Base-by-base conservation (phyloP, 2,113 vertebrate genomes). In the Argyrosomus japonicus region DNA sequence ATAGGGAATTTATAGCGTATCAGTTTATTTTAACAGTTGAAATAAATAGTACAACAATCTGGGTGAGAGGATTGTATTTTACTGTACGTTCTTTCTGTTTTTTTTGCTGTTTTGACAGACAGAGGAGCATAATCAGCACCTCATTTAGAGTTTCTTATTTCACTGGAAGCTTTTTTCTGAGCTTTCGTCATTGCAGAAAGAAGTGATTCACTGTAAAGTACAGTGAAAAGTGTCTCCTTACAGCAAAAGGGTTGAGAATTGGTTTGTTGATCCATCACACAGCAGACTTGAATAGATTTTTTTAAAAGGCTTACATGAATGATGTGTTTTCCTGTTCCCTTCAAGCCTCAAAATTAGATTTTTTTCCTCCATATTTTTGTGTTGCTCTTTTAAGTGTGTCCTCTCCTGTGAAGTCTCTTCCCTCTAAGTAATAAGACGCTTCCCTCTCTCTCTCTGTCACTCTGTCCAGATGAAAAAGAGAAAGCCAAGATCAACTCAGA, bases 401-500 rank as follows among this genome's bases (percentile, higher is more conserved):
- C 9, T 68, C 21, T 75, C 48, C 36, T 45, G 3, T 65, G 57
- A 68, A 9, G 3, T 32, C 9, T 60, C 27, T 61, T 75, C 15
- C n/a, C 2, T 45, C 27, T 25, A 9, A 54, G 15, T 69, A 72
- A 67, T 53, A 18, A 25, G 0, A 3, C 19, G 0, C 5, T 17
- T 15, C 27, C 1, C 40, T 68, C 57, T 82, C 29, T 32, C 1
- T 87, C 70, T 91, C 84, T 88, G 12, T 60, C 81, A 32, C 51
- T 61, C 19, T 56, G 47, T 94, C 73, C 93, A 99, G 98, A 95
- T 93, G 96, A 96, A 68, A 97, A 97, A 90, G 97, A 97, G 89
- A 98, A 97, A 90, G 93, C 95, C 86, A 97, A 97, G 95, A 93
- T 95, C 73, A 96, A 94, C 90, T 84, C 93, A 0, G 97, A 98